phyloP scores from a whole-genome alignment of 2,888 invertebrate genomes.

The Mimas tiliae region DNA sequence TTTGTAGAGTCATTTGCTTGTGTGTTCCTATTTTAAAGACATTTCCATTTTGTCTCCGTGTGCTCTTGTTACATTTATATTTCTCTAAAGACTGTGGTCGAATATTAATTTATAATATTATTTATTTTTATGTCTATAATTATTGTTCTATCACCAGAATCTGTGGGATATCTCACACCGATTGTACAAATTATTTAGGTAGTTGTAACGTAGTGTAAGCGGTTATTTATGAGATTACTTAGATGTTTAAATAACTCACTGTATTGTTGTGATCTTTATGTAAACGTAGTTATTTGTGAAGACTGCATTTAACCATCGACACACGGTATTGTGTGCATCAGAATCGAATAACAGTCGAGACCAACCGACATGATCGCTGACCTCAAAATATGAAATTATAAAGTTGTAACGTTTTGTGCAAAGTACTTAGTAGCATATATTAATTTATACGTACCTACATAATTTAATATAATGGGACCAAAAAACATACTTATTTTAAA shows the following conservation, averaged over 20 bases:
- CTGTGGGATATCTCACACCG: slow-evolving; percentile 68
- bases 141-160: slow-evolving; percentile 67
- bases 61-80: slow-evolving; percentile 67
- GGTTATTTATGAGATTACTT: slow-evolving; percentile 84
- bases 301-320: slow-evolving; percentile 79
- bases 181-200: slow-evolving; percentile 83
- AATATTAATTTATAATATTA: slow-evolving; percentile 79
- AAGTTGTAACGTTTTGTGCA: slow-evolving; percentile 80
- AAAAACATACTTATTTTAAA: neutral
- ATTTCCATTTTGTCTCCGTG: slow-evolving; percentile 64
- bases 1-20: slow-evolving; percentile 56
- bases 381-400: slow-evolving; percentile 67
- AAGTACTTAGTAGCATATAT: slow-evolving; percentile 84
- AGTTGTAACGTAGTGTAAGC: slow-evolving; percentile 67
- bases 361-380: slow-evolving; percentile 43
- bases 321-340: slow-evolving; percentile 54
- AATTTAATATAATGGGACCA: slow-evolving; percentile 67
- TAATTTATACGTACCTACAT: slow-evolving; percentile 79
- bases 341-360: slow-evolving; percentile 27
- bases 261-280: slow-evolving; percentile 78
- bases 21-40: slow-evolving; percentile 79
- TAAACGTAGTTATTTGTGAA: slow-evolving; percentile 66
- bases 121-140: slow-evolving; percentile 80
- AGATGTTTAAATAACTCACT: slow-evolving; percentile 67
- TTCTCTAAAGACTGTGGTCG: slow-evolving; percentile 79